Conservation (phyloP, 2,888 invertebrate genomes). For the Linnaemya tessellans region DNA sequence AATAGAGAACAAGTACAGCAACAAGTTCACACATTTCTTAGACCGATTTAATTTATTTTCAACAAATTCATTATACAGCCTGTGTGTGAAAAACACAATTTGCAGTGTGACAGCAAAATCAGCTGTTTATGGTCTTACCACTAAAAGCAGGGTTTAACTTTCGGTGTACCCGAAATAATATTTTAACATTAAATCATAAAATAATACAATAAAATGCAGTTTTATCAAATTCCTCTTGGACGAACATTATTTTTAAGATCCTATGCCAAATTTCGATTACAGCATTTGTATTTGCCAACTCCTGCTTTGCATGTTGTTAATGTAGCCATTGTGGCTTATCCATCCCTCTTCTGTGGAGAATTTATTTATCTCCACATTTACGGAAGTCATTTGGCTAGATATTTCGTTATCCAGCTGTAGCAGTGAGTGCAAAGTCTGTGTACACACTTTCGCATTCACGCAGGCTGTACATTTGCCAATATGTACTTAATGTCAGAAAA, state of each 20-base stretch:
- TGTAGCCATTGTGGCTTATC: conserved; percentile 14
- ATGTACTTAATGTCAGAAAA: background rate
- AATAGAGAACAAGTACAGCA: too few species aligned
- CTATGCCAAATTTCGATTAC: background rate
- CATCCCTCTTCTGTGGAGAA: background rate
- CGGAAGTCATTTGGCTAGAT: conserved; percentile 9
- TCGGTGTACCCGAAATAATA: too few species aligned
- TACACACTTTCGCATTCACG: background rate
- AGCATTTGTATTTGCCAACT: conserved; percentile 4
- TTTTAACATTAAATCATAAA: background rate
- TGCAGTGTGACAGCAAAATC: too few species aligned
- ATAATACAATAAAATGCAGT: too few species aligned
- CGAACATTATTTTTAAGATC: background rate
- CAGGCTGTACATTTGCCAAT: background rate
- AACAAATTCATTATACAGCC: too few species aligned
- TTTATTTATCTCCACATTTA: conserved; percentile 6
- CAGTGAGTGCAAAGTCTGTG: background rate
- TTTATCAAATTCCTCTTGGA: too few species aligned
- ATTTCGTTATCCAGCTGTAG: conserved; percentile 14
- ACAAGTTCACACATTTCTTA: too few species aligned
- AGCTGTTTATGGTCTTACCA: too few species aligned
- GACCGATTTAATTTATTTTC: too few species aligned
- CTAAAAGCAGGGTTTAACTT: too few species aligned
- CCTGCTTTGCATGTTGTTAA: conserved; percentile 6
- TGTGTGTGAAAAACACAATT: too few species aligned